Evolutionary conservation across 2,113 vertebrate species (phyloP).

Genomic region (Sarotherodon lohbergeri): DNA sequence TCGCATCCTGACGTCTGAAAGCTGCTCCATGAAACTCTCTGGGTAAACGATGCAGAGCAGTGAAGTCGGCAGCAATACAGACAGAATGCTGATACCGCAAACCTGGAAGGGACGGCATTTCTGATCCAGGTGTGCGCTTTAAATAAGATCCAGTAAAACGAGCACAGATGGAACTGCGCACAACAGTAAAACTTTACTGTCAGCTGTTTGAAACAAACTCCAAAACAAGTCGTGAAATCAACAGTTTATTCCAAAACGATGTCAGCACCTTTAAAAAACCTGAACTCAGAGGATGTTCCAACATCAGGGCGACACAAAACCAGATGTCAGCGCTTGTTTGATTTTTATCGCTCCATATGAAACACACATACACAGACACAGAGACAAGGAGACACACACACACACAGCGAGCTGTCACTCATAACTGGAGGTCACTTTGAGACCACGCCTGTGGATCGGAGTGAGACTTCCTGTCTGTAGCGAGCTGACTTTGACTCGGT

Average conservation of each 20-base stretch:
- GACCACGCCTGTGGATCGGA: not conserved
- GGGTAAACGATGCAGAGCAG: not conserved
- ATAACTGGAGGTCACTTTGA: conserved; percentile 27
- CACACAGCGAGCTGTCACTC: not conserved
- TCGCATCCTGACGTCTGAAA: not conserved
- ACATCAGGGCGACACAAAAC: not conserved
- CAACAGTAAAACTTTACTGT: conserved; percentile 11
- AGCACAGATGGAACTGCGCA: not conserved
- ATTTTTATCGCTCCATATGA: not conserved
- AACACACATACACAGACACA: not conserved
- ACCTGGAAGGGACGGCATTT: not conserved
- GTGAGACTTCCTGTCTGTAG: conserved; percentile 20
- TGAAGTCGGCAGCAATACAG: not conserved
- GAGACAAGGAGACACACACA: not conserved
- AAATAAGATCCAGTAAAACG: not conserved
- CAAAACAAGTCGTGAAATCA: not conserved
- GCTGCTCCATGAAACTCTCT: not conserved
- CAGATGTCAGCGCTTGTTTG: not conserved
- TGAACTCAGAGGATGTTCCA: not conserved
- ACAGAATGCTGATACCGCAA: not conserved
- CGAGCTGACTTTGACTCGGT: conserved; percentile 36
- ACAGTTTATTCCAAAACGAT: not conserved
- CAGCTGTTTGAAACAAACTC: not conserved
- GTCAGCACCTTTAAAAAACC: not conserved
- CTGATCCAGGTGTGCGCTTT: not conserved